Evolutionary conservation across 2,888 invertebrate species (phyloP), one percentile per base, ranked within the genome.

Genomic region (Serripes groenlandicus): DNA sequence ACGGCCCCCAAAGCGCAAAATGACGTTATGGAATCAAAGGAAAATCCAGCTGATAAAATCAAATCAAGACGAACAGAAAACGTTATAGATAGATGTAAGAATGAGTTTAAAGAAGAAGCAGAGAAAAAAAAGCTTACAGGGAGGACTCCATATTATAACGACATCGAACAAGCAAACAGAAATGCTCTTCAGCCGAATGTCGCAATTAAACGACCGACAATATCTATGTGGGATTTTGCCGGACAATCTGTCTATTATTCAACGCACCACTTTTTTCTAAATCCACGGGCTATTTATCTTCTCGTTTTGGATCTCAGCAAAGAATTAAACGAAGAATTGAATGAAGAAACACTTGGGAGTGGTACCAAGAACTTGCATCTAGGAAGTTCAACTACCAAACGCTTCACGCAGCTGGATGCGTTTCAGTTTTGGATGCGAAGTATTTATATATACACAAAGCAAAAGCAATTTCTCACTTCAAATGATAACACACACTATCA

Each of bases 361-460:
- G 58, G 58, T 1, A 21, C 3, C 26, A 11, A 58, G 58, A 58
- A 58, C 26, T 26, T 58, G 26, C 26, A 58, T 26, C 23, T 58
- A 21, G 58, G 58, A 5, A 58, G 28, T 15, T 58, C 58, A 58
- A 21, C 54, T n/a, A 58, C 58, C 28, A 28, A 73, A 30, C 75
- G 73, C 2, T 71, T 72, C 30, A 83, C 78, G 9, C 76, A 73
- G 52, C 34, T 79, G 11, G 83, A 83, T 54, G 83, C 76, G 7
- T 83, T 83, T 35, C 78, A 83, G 54, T 83, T 83, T 66, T 83
- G 83, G 83, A 52, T 83, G 21, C 60, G 70, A 35, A 72, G 78
- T n/a, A 75, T 83, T 26, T 75, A 83, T 60, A 83, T 78, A 70
- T 83, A 83, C 21, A 75, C 52, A 49, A 32, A 68, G 9, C 32